Conservation (phyloP, 92 coral and sea anemone genomes). For the Palythoa grandiflora region DNA sequence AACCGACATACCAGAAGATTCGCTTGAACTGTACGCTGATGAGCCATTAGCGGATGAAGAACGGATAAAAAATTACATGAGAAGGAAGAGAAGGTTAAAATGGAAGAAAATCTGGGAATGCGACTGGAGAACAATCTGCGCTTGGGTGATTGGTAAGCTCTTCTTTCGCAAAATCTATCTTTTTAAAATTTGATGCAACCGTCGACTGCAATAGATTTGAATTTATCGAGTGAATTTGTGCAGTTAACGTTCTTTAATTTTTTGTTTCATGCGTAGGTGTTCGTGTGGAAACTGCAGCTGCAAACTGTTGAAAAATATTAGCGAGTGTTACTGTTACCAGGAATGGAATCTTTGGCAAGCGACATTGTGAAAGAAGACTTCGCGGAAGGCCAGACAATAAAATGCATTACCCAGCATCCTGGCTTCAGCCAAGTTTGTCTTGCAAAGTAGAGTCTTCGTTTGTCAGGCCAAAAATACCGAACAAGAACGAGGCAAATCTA, state of each 20-base stretch:
- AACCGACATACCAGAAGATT: constrained; percentile 12
- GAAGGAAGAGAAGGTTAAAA: constrained; percentile 15
- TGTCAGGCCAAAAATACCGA: constrained; percentile 18
- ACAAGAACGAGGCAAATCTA: neutral
- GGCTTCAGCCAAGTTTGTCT: constrained; percentile 56
- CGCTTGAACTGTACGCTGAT: constrained; percentile 2
- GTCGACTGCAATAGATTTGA: constrained; percentile 13
- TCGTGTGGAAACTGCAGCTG: constrained; percentile 49
- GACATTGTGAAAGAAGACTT: constrained; percentile 50
- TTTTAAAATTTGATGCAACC: neutral
- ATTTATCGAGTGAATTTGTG: constrained; percentile 6
- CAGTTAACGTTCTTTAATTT: neutral
- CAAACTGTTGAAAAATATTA: constrained; percentile 40
- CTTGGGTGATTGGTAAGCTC: constrained; percentile 24
- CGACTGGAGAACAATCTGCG: constrained; percentile 30
- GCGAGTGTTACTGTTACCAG: constrained; percentile 53
- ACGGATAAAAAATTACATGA: constrained; percentile 38
- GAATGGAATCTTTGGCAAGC: constrained; percentile 47
- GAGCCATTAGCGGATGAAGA: constrained; percentile 43
- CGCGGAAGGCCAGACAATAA: constrained; percentile 24
- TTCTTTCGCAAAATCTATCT: constrained; percentile 4
- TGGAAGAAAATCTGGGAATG: constrained; percentile 13
- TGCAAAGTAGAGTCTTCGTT: constrained; percentile 54
- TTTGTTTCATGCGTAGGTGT: constrained; percentile 27
- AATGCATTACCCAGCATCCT: constrained; percentile 57